A percentile compares a stretch with the other conserved stretches of the same genome.
Conservation (phyloP, 2,888 invertebrate species). For the Osmoderma eremita region DNA sequence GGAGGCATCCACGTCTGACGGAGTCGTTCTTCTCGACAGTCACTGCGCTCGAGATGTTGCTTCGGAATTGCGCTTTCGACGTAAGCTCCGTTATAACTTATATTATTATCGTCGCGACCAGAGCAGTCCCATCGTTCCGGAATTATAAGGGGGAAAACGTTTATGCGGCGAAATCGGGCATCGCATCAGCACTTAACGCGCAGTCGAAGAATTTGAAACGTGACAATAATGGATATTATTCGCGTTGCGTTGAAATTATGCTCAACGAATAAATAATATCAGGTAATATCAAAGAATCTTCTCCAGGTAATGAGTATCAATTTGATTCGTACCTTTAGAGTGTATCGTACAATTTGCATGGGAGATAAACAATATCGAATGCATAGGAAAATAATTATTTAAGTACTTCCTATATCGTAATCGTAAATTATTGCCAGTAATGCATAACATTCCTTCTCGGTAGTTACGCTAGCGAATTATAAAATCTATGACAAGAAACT, state of each 20-base stretch:
- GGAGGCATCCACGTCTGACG: slow-evolving; percentile 13
- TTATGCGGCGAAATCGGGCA: slow-evolving; percentile 8
- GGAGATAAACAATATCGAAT: not conserved
- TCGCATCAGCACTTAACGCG: not conserved
- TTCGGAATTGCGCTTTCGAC: not conserved
- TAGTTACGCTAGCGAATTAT: not conserved
- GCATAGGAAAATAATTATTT: not conserved
- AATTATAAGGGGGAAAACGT: slow-evolving; percentile 2
- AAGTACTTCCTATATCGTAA: slow-evolving; percentile 6
- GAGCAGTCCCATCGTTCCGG: not conserved
- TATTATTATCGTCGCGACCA: not conserved
- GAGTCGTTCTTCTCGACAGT: slow-evolving; percentile 11
- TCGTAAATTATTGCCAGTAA: not conserved
- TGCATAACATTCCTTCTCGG: slow-evolving; percentile 1
- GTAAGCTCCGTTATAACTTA: not conserved
- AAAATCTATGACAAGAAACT: not conserved
- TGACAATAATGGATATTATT: too few species aligned
- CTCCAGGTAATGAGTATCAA: too few species aligned
- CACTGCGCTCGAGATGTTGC: not conserved
- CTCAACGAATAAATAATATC: too few species aligned
- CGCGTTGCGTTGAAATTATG: too few species aligned
- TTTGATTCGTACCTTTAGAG: not conserved
- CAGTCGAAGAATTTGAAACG: too few species aligned
- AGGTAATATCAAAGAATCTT: too few species aligned
- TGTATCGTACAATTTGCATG: not conserved